Evolutionary conservation across 2,888 invertebrate species (phyloP), one percentile per base, ranked within the genome.

Genomic region (Ochlodes sylvanus): DNA sequence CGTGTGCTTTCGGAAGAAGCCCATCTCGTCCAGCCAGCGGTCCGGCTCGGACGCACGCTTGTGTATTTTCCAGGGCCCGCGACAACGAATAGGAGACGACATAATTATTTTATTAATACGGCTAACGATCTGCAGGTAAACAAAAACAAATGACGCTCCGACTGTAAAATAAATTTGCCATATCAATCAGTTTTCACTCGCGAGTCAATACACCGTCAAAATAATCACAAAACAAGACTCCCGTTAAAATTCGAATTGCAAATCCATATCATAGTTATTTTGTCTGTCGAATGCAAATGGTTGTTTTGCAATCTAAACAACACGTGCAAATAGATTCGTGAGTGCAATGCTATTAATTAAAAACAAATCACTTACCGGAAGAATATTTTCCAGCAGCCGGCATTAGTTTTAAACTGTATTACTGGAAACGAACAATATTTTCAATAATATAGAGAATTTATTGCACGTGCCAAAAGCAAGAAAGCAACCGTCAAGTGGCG

Each of bases 1-100:
- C 17, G 97, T 96, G 80, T 97, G 97, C 93, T 98, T 98, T 76
- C 98, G 94, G 85, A 97, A 98, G 80, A 96, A 96, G 50, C 97
- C 97, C 84, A 96, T 94, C 73, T 95, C 94, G 77, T 97, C 97
- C 76, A 98, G 89, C 95, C 96, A 97, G 78, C 96, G 95, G 84
- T 98, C 98, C 19, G 92, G 89, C 79, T 93, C 93, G 58, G 93
- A 92, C 41, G 88, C 84, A 74, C 93, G 89, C 77, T 92, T 92
- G 77, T 90, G 89, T 73, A 90, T 81, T 86, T 90, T 92, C 92
- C 92, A 92, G 66, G 92, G 84, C 70, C 90, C 91, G 77, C 92
- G 92, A 83, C 86, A 90, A 76, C 89, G 91, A 73, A 92, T 90
- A 72, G 92, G 89, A 71, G 92, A 90, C 76, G 92, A 89, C 92